Conservation (phyloP, 2,888 invertebrate genomes). For the Drosophila affinis region DNA sequence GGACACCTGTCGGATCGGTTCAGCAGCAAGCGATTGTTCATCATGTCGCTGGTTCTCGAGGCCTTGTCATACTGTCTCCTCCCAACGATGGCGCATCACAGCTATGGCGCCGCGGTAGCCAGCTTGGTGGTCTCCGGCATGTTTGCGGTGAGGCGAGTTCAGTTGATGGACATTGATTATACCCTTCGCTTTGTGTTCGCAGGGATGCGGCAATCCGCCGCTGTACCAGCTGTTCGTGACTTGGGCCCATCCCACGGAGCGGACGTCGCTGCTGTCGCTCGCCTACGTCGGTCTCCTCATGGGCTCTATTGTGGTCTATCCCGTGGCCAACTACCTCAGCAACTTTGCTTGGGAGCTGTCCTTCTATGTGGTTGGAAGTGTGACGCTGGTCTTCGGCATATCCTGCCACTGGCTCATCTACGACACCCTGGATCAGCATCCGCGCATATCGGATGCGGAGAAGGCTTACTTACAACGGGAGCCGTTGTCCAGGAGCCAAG, state of each 20-base stretch:
- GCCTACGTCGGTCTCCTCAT: slow-evolving; percentile 84
- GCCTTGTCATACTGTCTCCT: slow-evolving; percentile 83
- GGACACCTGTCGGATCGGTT: slow-evolving; percentile 83
- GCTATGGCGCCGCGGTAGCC: slow-evolving; percentile 81
- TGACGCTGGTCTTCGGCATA: slow-evolving; percentile 74
- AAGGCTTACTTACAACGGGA: slow-evolving; percentile 69
- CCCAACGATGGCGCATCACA: slow-evolving; percentile 83
- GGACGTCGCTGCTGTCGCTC: slow-evolving; percentile 82
- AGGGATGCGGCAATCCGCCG: slow-evolving; percentile 82
- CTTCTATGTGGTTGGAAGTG: slow-evolving; percentile 85
- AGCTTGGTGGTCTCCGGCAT: slow-evolving; percentile 84
- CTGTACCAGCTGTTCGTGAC: slow-evolving; percentile 81
- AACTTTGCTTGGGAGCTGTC: slow-evolving; percentile 86
- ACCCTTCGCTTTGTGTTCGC: not conserved
- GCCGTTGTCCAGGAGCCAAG: slow-evolving; percentile 44
- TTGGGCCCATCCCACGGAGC: slow-evolving; percentile 84
- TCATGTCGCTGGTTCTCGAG: slow-evolving; percentile 80
- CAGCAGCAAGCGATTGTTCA: slow-evolving; percentile 83
- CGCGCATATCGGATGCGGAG: slow-evolving; percentile 84
- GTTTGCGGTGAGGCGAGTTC: slow-evolving; percentile 81
- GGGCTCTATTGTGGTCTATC: slow-evolving; percentile 85
- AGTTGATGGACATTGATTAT: not conserved
- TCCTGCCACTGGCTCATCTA: slow-evolving; percentile 82
- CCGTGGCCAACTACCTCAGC: slow-evolving; percentile 86
- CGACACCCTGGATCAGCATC: slow-evolving; percentile 85